These are phyloP conservation scores for Ricordea florida DNA, from an alignment of 92 coral and sea anemone genomes.

Conservation along the genomic window DNA sequence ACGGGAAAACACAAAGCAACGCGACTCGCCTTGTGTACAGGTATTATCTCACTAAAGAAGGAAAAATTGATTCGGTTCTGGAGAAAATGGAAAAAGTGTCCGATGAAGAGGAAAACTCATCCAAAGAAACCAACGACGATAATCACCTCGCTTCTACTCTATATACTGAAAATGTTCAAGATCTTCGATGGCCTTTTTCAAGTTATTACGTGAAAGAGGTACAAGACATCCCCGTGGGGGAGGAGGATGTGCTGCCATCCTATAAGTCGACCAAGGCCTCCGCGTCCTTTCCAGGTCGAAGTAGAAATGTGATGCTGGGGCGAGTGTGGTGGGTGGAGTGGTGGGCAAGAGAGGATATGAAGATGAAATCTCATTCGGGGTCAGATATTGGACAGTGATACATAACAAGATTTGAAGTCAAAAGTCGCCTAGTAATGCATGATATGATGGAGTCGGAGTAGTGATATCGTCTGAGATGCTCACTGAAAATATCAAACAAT, in stretches of 20 bases:
- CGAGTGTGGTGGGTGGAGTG: conserved; percentile 95
- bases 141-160: conserved; percentile 28
- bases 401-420: no score
- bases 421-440: no score
- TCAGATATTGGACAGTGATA: background rate
- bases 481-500: no score
- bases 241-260: conserved; percentile 14
- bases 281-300: conserved; percentile 77
- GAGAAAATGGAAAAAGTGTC: background rate
- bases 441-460: no score
- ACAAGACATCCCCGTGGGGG: conserved; percentile 2
- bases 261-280: conserved; percentile 59
- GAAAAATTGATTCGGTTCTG: background rate
- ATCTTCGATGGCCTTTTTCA: conserved; percentile 82
- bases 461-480: no score
- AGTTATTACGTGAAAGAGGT: conserved; percentile 78
- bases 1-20: background rate
- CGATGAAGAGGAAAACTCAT: conserved; percentile 9
- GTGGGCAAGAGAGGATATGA: conserved; percentile 68
- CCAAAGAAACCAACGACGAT: background rate
- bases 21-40: conserved; percentile 15
- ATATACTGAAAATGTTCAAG: conserved; percentile 37
- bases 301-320: conserved; percentile 76
- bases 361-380: background rate
- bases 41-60: conserved; percentile 10